Percentiles rank a stretch among this genome's conserved stretches.
Evolutionary conservation across 2,888 invertebrate species (phyloP).

Genomic region (Acleris laterana): DNA sequence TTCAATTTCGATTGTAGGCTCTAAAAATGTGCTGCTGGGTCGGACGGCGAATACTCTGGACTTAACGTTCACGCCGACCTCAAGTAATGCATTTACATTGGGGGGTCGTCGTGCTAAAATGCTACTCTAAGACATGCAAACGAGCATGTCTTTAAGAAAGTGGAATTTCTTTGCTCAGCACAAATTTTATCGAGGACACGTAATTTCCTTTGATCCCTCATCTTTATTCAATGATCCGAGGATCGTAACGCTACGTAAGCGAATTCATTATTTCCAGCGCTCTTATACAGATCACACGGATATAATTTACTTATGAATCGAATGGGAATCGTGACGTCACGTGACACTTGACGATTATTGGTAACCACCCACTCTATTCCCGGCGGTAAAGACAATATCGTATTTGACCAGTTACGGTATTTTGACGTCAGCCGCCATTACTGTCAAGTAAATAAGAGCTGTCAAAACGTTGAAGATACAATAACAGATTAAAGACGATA

Average conservation of each 20-base stretch:
- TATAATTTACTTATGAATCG: constrained; percentile 48
- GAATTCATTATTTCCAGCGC: constrained; percentile 76
- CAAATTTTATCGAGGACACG: constrained; percentile 76
- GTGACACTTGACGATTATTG: constrained; percentile 18
- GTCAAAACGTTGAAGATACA: too few relatives aligned
- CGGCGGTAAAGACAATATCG: too few relatives aligned
- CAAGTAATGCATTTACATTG: constrained; percentile 29
- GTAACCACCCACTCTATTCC: too few relatives aligned
- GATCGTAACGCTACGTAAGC: constrained; percentile 77
- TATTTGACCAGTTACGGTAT: too few relatives aligned
- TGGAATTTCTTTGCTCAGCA: constrained; percentile 72
- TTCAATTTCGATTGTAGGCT: constrained; percentile 45
- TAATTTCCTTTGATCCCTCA: constrained; percentile 82
- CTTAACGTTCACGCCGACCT: constrained; percentile 4
- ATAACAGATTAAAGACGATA: too few relatives aligned
- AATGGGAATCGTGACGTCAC: constrained; percentile 40
- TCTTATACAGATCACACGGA: constrained; percentile 56
- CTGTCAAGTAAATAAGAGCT: too few relatives aligned
- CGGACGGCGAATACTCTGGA: constrained; percentile 19
- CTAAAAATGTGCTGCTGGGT: constrained; percentile 14
- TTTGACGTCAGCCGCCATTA: too few relatives aligned
- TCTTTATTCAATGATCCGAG: constrained; percentile 82
- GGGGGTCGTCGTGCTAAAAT: constrained; percentile 40
- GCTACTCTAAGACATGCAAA: constrained; percentile 62
- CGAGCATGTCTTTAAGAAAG: constrained; percentile 57